A percentile compares a stretch with the other conserved stretches of the same genome.
Conservation (phyloP, 2,113 vertebrate species). For the Nematolebias whitei region DNA sequence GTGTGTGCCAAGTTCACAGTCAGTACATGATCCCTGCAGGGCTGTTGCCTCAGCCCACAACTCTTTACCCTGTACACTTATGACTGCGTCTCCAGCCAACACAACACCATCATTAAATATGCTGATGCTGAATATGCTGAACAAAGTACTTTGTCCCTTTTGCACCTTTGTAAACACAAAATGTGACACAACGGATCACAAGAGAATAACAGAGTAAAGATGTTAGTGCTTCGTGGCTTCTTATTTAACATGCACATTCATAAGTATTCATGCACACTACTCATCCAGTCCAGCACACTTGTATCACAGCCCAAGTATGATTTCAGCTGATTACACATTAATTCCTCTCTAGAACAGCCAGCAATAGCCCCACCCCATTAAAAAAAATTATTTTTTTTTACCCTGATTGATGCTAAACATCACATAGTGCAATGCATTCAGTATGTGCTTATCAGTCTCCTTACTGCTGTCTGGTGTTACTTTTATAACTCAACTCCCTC, state of each 20-base stretch:
- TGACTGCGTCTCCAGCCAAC: too few species aligned
- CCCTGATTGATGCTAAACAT: constrained; percentile 54
- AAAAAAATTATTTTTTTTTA: constrained; percentile 13
- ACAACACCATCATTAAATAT: too few species aligned
- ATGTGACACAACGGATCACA: background rate
- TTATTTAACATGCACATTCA: constrained; percentile 7
- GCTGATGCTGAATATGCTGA: too few species aligned
- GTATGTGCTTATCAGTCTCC: constrained; percentile 27
- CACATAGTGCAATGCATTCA: constrained; percentile 39
- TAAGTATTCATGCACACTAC: background rate
- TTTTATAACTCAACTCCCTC: constrained; percentile 5
- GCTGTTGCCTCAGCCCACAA: too few species aligned
- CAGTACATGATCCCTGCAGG: too few species aligned
- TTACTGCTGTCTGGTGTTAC: constrained; percentile 4
- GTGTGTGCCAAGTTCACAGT: too few species aligned
- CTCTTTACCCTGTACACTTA: too few species aligned
- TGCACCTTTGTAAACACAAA: too few species aligned
- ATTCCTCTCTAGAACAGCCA: constrained; percentile 47
- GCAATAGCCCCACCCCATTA: constrained; percentile 12
- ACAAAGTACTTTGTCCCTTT: too few species aligned
- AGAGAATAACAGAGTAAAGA: background rate
- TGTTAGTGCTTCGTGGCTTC: background rate
- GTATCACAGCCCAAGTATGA: constrained; percentile 50
- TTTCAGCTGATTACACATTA: constrained; percentile 55
- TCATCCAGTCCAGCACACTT: constrained; percentile 14